Conservation (phyloP, 2,113 vertebrate species). For the Gasterosteus nipponicus region DNA sequence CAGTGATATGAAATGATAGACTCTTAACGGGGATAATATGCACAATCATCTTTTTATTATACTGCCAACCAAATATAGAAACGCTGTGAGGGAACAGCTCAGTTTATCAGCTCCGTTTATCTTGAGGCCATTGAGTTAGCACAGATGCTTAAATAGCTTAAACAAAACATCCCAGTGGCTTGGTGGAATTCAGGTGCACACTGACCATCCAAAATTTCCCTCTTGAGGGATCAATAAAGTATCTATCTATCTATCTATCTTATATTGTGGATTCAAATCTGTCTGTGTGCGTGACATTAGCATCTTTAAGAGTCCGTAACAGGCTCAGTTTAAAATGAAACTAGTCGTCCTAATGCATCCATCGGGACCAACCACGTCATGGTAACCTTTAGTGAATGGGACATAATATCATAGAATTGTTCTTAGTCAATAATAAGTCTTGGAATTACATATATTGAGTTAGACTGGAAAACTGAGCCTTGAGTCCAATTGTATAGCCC, state of each 20-base stretch:
- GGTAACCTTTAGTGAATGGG: background rate
- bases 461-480: too few species aligned
- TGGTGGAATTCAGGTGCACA: background rate
- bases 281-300: background rate
- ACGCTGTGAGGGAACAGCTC: background rate
- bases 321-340: background rate
- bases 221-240: too few species aligned
- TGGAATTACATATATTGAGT: too few species aligned
- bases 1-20: constrained; percentile 10
- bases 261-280: constrained; percentile 10
- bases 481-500: too few species aligned
- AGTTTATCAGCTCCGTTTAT: constrained; percentile 6
- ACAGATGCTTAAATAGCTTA: constrained; percentile 1
- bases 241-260: too few species aligned
- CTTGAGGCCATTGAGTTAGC: background rate
- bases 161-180: background rate
- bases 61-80: background rate
- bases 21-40: background rate
- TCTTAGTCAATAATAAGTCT: too few species aligned
- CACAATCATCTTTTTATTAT: constrained; percentile 2
- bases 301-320: background rate
- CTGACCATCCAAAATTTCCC: background rate
- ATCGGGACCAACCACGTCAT: background rate
- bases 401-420: background rate
- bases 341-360: too few species aligned